Conservation (phyloP, 2,113 vertebrate species). For the Ovis canadensis region DNA sequence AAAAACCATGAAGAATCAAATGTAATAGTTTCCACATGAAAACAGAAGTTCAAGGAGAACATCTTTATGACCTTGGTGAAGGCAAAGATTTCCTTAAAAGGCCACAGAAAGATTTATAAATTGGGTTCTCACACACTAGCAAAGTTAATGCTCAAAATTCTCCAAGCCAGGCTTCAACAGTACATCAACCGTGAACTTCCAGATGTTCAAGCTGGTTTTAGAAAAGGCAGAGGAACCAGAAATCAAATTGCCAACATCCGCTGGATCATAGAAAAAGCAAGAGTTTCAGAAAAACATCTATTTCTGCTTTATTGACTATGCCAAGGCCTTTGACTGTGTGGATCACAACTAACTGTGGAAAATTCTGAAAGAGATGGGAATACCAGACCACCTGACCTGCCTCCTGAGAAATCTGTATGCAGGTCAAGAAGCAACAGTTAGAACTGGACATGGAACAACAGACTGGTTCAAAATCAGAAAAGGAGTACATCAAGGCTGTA, state of each 20-base stretch:
- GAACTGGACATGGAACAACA: neutral
- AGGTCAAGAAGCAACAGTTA: neutral
- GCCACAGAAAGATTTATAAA: neutral
- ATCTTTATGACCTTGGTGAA: neutral
- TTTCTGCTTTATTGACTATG: neutral
- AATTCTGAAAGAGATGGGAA: neutral
- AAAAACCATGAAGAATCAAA: neutral
- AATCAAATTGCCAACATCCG: neutral
- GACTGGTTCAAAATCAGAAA: accelerated
- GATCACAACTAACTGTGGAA: neutral
- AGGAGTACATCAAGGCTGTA: neutral
- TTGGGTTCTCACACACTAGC: neutral
- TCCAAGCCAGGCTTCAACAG: too few relatives aligned
- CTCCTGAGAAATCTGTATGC: neutral
- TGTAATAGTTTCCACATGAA: neutral
- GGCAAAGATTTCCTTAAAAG: neutral
- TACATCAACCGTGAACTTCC: too few relatives aligned
- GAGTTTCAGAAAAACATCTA: neutral
- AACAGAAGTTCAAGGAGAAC: neutral
- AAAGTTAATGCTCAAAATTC: too few relatives aligned
- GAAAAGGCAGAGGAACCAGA: neutral
- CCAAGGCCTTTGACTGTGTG: neutral
- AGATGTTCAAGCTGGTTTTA: neutral
- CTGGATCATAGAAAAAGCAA: neutral
- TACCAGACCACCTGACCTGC: neutral